Conservation (phyloP, 2,797 vertebrate genomes). For the Siniperca obscura region DNA sequence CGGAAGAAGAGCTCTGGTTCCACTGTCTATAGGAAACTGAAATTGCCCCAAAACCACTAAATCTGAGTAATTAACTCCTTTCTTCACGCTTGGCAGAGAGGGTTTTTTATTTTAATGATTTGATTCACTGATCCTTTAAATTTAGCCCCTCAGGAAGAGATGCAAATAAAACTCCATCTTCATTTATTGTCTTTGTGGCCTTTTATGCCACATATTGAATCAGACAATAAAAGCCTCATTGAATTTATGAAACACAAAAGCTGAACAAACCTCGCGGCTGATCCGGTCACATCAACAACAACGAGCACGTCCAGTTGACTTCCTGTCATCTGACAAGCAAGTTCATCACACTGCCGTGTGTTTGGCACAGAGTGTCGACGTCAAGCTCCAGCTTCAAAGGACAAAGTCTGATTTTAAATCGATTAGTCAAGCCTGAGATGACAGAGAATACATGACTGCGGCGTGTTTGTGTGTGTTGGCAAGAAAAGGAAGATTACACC, state of each 20-base stretch:
- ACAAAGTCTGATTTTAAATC: slow-evolving; percentile 5
- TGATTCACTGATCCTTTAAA: slow-evolving; percentile 89
- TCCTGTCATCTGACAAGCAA: not conserved
- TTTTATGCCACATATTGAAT: slow-evolving; percentile 68
- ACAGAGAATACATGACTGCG: not conserved
- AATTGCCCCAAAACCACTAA: slow-evolving; percentile 67
- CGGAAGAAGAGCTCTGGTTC: slow-evolving; percentile 61
- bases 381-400: not conserved
- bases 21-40: slow-evolving; percentile 52
- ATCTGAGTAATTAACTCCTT: slow-evolving; percentile 86
- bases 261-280: slow-evolving; percentile 13
- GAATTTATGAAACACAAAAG: slow-evolving; percentile 63
- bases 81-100: slow-evolving; percentile 81
- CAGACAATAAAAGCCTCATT: slow-evolving; percentile 66
- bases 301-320: not conserved
- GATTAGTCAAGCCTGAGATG: slow-evolving; percentile 24
- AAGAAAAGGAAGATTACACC: slow-evolving; percentile 25
- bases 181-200: slow-evolving; percentile 78
- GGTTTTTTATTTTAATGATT: slow-evolving; percentile 86
- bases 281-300: not conserved
- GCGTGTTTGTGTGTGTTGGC: not conserved
- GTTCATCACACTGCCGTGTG: not conserved
- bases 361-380: not conserved
- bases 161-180: slow-evolving; percentile 74
- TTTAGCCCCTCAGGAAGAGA: slow-evolving; percentile 82